Base-by-base conservation (phyloP, 2,797 vertebrate species). In the Gephyroberyx darwinii region DNA sequence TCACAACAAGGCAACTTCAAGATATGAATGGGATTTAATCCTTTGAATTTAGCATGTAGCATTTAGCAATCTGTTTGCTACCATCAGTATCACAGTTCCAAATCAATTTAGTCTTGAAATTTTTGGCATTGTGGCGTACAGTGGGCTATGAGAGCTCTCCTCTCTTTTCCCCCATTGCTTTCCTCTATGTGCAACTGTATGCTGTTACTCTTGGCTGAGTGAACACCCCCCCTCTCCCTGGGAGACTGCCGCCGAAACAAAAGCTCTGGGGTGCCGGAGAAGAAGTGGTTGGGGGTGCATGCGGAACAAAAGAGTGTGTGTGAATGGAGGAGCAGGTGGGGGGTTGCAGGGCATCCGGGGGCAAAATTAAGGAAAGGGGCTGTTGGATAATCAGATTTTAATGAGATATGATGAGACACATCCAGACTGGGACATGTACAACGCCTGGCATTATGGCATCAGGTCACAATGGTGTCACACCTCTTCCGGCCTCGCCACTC, bases 361-460 rank as follows among this genome's bases (percentile, higher is more conserved):
- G 64, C n/a, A 60, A 84, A 84, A 89, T 74, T 80, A 88, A 90
- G 86, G 81, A 74, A 86, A 81, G 69, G 69, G 79, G 64, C 41
- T 79, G 64, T 80, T 74, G 73, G 79, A 87, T 82, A 84, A 89
- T 87, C 71, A 77, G 77, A 81, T 87, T 92, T 93, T 92, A 93
- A 94, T 92, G 89, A 92, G 90, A 88, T 72, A 79, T 80, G 65
- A 89, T 76, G 82, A 88, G 80, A 81, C 73, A 78, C 83, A 86
- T 91, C 92, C 88, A 85, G 91, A 86, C 74, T 41, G 63, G 70
- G 69, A 84, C 63, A 70, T 76, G 80, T 76, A 59, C 61, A 87
- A 82, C 60, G 80, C 80, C 75, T 84, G 71, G 76, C 83, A 88
- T 85, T 86, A 85, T 78, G 69, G 77, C 76, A 73, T 75, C 69